Evolutionary conservation across 2,888 invertebrate species (phyloP), one percentile per base, ranked within the genome.

Genomic region (Bombyx huttoni): DNA sequence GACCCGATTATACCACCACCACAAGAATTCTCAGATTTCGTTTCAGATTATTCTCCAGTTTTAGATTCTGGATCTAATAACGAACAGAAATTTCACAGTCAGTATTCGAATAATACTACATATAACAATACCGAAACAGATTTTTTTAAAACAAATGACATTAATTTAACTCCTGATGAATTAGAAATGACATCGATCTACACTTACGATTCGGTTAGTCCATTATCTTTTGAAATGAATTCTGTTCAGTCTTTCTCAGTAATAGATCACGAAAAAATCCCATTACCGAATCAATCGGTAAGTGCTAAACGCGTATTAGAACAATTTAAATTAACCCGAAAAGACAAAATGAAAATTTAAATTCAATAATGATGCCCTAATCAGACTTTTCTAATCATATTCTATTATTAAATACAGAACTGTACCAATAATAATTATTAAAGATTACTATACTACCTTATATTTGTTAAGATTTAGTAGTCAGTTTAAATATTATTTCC

Each of bases 1-100:
- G 61, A 63, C 7, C 67, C 66, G 46, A 60, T 81, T 48, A 69
- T 82, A 52, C 71, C 82, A 12, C 86, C 86, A 5, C 85, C 87
- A 7, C 58, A 67, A 5, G 68, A 78, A 57, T 87, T 82, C 60
- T 61, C 72, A 53, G 75, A 76, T 54, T 54, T 56, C 50, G 48
- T 40, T 6, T 12, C 40, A 40, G 6, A 40, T 40, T 40, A 40
- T 40, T 40, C 40, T 10, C 40, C 40, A 40, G 12, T 12, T 40
- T 40, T 40, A 12, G 12, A 12, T 12, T 10, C 8, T 1, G 47
- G 5, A 13, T 47, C 1, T 14, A 47, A 47, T 8, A 12, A 1
- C 1, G 14, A 47, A 47, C 13, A 3, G n/a, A 47, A 47, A 9
- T 47, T 47, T 47, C n/a, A 10, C 1, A 40, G 12, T 40, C 9